Evolutionary conservation across 2,888 invertebrate genomes (phyloP), one percentile per base, ranked within the genome.

Genomic region (Drosophila silvestris): DNA sequence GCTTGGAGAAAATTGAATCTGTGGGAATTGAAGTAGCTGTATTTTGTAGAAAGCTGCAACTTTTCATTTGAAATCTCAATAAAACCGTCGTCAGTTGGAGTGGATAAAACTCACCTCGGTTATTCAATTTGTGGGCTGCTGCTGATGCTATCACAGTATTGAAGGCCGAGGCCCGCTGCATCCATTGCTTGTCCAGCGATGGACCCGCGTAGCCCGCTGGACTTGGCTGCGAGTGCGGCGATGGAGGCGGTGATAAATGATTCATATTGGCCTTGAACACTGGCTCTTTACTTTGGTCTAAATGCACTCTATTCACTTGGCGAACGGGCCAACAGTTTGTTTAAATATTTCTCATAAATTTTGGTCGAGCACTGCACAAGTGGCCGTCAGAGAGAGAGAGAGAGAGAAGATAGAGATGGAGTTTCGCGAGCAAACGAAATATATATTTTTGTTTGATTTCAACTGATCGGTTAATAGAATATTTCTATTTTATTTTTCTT

Each of bases 221-320:
- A 80, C 90, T 92, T 65, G 85, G 90, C 57, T 92, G 91, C 53
- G 93, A 93, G 66, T 93, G 93, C 52, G 93, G 93, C 54, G 93
- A 93, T 59, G 93, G 93, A 64, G 94, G 93, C 53, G 93, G 93
- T 63, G 93, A 93, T 58, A 93, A 85, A 77, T 93, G 93, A 80
- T 93, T 93, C 93, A 93, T 93, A 74, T 89, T 76, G 53, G 39
- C 58, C 51, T 51, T 63, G 10, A 32, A 54, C 63, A 66, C 74
- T 80, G 60, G 66, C 64, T 64, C 63, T 60, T 64, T 39, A 35
- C 47, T 65, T 73, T 69, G 44, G 62, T 68, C 53, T 56, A 51
- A 39, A 59, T 35, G 37, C 76, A 76, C 76, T 76, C 47, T 33
- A 39, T 19, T 41, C 56, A 62, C 54, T 73, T 56, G 69, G 67